Evolutionary conservation across 2,797 vertebrate species (phyloP).

Genomic region (Cottoperca gobio): DNA sequence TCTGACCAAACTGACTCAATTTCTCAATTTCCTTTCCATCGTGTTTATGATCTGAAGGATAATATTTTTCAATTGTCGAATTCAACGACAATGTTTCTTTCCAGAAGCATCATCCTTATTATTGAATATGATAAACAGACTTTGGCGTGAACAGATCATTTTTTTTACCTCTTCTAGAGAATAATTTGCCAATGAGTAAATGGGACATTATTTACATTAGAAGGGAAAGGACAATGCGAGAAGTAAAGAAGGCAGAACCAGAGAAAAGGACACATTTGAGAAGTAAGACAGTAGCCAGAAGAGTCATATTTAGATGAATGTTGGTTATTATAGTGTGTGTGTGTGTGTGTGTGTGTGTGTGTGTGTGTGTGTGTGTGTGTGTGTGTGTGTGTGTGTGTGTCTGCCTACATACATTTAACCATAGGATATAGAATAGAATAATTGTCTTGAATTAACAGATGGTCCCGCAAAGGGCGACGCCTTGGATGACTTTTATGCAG

Average conservation of each 20-base stretch:
- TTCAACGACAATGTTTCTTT: neutral
- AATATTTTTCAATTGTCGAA: neutral
- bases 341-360: too few species aligned
- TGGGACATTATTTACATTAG: neutral
- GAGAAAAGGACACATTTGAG: neutral
- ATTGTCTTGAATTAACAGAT: neutral
- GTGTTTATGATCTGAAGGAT: neutral
- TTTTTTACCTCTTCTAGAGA: neutral
- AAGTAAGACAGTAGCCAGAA: too few species aligned
- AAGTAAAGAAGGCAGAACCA: neutral
- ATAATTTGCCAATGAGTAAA: neutral
- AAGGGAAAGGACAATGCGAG: neutral
- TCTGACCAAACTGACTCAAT: conserved; percentile 11
- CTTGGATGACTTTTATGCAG: neutral
- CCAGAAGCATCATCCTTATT: neutral
- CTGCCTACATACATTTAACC: neutral
- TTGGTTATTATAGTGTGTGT: conserved; percentile 10
- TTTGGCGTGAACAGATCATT: neutral
- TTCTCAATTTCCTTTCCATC: conserved; percentile 23
- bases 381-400: neutral
- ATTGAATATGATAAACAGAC: neutral
- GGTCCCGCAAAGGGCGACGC: neutral
- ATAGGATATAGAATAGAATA: neutral
- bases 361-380: too few species aligned
- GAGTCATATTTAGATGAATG: conserved; percentile 29